Evolutionary conservation across 2,113 vertebrate genomes (phyloP), one percentile per base, ranked within the genome.

Genomic region (Ammodytes dubius): DNA sequence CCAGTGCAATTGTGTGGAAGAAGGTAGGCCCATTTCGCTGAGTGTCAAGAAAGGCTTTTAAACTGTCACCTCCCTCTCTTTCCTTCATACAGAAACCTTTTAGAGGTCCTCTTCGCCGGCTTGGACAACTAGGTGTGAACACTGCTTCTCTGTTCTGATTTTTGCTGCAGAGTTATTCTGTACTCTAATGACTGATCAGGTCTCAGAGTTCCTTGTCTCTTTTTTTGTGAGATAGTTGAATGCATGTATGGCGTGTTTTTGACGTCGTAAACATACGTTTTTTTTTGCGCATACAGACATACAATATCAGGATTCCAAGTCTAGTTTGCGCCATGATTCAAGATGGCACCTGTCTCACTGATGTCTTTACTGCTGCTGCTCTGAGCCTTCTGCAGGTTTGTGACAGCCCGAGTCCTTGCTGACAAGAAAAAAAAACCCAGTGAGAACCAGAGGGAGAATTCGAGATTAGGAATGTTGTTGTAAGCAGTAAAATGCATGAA

Each of bases 1-100:
- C 77, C 79, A 68, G 89, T 87, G 90, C 93, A 95, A 95, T 95
- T 95, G 94, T 91, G 89, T 92, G 91, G 93, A 95, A 95, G 88
- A 89, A 90, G 89, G 83, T 91, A 85, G 91, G 70, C 72, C 92
- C 84, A 87, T 91, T 94, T 94, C 74, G 63, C 76, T 82, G 86
- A 85, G 90, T 86, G 92, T 91, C 83, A 88, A 87, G 69, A 69
- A 82, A 93, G 89, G 93, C 94, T 95, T 95, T 95, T 95, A 95
- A 95, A 95, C 91, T 95, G 95, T 95, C 95, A 95, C 91, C 92
- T 87, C 89, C 60, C 70, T 87, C 82, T 90, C 73, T 86, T 78
- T 89, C 84, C 82, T 86, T 90, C 85, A 78, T 81, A 82, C 66
- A 74, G 84, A 94, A 94, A 92, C 93, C 93, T 95, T 94, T 95